These are phyloP conservation scores for Oncopodura yosiiana DNA, from an alignment of 1,140 invertebrate species.

Conservation along the genomic window DNA sequence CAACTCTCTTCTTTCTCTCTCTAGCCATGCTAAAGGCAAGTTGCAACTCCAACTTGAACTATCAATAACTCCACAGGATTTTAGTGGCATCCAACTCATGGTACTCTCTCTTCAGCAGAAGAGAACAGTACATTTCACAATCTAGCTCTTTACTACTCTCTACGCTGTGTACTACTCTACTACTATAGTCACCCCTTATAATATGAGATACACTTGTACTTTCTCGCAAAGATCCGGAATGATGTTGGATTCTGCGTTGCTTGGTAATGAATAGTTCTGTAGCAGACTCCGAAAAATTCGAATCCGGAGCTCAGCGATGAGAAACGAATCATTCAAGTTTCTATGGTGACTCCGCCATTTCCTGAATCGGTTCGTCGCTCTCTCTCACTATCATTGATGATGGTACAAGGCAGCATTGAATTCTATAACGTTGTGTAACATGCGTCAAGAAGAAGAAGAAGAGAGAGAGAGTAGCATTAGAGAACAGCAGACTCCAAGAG, in stretches of 20 bases:
- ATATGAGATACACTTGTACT: no score
- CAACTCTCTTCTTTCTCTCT: no score
- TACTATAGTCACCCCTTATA: no score
- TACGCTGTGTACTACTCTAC: no score
- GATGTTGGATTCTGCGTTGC: slow-evolving; percentile 15
- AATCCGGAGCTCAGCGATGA: neutral
- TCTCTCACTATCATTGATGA: neutral
- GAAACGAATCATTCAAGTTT: slow-evolving; percentile 4
- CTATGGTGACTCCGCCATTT: slow-evolving; percentile 20
- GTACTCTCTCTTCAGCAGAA: no score
- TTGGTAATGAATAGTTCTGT: slow-evolving; percentile 3
- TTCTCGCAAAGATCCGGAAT: no score
- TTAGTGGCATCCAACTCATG: no score
- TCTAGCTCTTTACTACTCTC: no score
- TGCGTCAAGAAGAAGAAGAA: neutral
- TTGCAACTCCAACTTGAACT: no score
- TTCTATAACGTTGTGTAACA: neutral
- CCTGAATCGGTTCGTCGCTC: slow-evolving; percentile 12
- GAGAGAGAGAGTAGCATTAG: neutral
- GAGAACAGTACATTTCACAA: no score
- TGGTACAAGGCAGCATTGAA: neutral
- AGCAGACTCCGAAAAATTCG: neutral
- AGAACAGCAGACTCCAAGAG: neutral
- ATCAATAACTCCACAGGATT: no score
- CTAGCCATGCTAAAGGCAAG: no score